Conservation (phyloP, 2,797 vertebrate species). For the Pteropus rufus region DNA sequence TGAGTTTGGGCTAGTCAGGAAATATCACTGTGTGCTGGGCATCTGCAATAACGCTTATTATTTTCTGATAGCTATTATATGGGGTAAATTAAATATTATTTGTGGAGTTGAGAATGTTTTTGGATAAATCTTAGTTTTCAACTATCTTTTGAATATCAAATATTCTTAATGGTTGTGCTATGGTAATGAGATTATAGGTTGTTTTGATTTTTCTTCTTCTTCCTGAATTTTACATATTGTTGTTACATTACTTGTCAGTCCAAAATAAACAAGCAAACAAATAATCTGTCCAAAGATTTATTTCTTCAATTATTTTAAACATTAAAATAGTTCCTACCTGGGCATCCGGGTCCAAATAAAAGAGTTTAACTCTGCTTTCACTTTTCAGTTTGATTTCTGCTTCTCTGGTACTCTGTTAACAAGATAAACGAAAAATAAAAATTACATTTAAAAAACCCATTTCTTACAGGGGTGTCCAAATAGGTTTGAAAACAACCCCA, state of each 20-base stretch:
- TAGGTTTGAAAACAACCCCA: neutral
- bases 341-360: conserved; percentile 94
- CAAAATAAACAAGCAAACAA: neutral
- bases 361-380: conserved; percentile 94
- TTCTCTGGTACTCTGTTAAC: conserved; percentile 90
- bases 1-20: neutral
- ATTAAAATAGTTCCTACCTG: conserved; percentile 86
- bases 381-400: conserved; percentile 94
- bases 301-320: neutral
- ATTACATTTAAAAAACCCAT: neutral
- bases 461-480: neutral
- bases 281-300: neutral
- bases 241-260: neutral
- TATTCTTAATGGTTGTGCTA: neutral
- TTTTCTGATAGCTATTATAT: neutral
- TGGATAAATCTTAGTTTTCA: neutral
- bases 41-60: neutral
- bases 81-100: neutral
- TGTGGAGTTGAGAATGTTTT: neutral
- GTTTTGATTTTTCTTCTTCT: conserved; percentile 4
- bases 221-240: neutral
- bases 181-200: neutral
- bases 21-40: neutral
- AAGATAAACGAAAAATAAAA: conserved; percentile 57
- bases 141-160: neutral